Evolutionary conservation across 37 sponge, comb jelly and placozoan species (phyloP).

Genomic region (Ephydatia muelleri): DNA sequence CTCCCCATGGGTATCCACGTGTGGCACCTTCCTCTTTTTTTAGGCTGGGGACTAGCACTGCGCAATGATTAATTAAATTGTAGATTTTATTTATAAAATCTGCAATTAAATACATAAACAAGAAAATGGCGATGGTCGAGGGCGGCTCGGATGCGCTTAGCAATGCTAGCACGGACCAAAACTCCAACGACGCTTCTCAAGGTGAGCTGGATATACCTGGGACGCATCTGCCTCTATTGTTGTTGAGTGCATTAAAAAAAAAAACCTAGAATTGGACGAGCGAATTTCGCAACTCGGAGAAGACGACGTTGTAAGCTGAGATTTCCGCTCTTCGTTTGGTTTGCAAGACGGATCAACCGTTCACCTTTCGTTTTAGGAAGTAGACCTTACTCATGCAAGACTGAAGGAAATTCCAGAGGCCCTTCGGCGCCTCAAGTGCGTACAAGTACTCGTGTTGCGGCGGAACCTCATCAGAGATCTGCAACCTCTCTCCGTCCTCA

Average conservation of each 20-base stretch:
- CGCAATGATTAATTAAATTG: too few species aligned
- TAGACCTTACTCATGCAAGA: constrained; percentile 61
- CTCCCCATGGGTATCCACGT: too few species aligned
- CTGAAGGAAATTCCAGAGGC: constrained; percentile 37
- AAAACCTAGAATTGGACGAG: not conserved
- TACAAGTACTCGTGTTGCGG: constrained; percentile 60
- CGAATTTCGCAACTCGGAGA: constrained; percentile 7
- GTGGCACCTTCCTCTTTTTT: too few species aligned
- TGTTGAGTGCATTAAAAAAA: not conserved
- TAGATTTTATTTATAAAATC: too few species aligned
- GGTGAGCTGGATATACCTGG: too few species aligned
- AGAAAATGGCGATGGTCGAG: too few species aligned
- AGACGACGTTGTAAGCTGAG: constrained; percentile 20
- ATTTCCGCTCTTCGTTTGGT: not conserved
- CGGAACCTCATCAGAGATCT: constrained; percentile 70
- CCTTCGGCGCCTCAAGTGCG: constrained; percentile 16
- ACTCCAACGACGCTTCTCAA: too few species aligned
- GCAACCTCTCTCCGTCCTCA: constrained; percentile 25
- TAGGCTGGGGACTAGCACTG: too few species aligned
- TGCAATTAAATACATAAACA: too few species aligned
- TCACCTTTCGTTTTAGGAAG: constrained; percentile 22
- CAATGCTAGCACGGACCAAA: too few species aligned
- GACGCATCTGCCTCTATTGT: too few species aligned
- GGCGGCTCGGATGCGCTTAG: too few species aligned
- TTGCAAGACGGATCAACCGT: not conserved